Evolutionary conservation across 1,140 invertebrate genomes (phyloP).

Genomic region (Ceratitis capitata): DNA sequence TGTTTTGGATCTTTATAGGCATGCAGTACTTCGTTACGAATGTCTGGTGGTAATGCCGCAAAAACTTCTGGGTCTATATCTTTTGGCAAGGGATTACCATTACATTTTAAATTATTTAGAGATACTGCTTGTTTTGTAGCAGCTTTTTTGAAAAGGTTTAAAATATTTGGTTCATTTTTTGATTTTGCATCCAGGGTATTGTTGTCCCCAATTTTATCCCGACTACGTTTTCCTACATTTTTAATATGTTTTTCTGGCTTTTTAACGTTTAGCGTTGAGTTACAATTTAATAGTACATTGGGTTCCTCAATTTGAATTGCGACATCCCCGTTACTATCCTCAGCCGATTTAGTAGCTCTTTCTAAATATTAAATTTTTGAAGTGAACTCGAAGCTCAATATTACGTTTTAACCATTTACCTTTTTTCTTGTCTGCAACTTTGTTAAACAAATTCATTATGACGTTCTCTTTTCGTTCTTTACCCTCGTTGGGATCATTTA

Average conservation of each 20-base stretch:
- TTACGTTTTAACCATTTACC: slow-evolving; percentile 47
- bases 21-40: slow-evolving; percentile 70
- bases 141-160: slow-evolving; percentile 44
- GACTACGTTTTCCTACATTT: neutral
- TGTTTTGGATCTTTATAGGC: neutral
- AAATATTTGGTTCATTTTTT: slow-evolving; percentile 19
- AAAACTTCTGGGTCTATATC: slow-evolving; percentile 70
- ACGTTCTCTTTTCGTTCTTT: slow-evolving; percentile 52
- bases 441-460: slow-evolving; percentile 61
- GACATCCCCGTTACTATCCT: neutral
- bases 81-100: slow-evolving; percentile 36
- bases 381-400: neutral
- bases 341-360: neutral
- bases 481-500: slow-evolving; percentile 69
- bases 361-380: neutral
- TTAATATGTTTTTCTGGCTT: neutral
- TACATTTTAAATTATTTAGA: neutral
- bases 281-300: neutral
- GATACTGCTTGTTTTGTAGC: neutral
- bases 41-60: slow-evolving; percentile 71
- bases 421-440: slow-evolving; percentile 64
- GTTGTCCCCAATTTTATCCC: neutral
- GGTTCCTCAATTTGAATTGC: neutral
- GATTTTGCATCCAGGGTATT: neutral
- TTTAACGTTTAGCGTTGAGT: neutral